Base-by-base conservation (phyloP, 2,888 invertebrate genomes). In the Trichogramma evanescens region DNA sequence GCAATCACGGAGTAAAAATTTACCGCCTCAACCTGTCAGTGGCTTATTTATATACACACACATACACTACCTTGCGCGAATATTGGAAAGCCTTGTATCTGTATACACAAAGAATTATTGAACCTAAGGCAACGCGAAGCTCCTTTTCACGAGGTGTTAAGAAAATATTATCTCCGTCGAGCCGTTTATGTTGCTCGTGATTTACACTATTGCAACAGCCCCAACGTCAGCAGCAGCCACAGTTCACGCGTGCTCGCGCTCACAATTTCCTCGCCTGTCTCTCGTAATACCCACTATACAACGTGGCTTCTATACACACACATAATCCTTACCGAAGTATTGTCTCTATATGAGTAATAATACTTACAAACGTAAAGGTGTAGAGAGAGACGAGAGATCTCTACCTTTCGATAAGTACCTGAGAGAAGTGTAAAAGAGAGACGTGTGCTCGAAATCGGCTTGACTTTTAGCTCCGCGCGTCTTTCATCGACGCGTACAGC, bases 71-170 rank as follows among this genome's bases (percentile, higher is more conserved):
- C 51, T 45, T 45, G 39, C 13, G 13, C 46, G 43, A 10, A 50
- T 26, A 39, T 39, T 43, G 45, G 45, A 46, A 46, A 58, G 26
- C 26, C 38, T 39, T 7, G 10, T 48, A 7, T 10, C 26, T 26
- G 50, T 43, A 43, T 45, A 57, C 13, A 41, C 42, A 39, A 50
- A 50, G 50, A 50, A 56, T 52, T 54, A 46, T 26, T 26, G 26
- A 26, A 26, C 26, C 26, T 26, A 26, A 26, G 26, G 26, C 26
- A 26, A 26, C 26, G 26, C 26, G 26, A 26, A 26, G 26, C 26
- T 26, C 63, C 65, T 64, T 61, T 68, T 67, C 69, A 71, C 69
- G 69, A 72, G 70, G 71, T 68, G 72, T 67, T 72, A 68, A 71
- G 67, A 71, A 70, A 70, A 66, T 67, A 68, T 62, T 66, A 65